Conservation (phyloP, 2,113 vertebrate species). For the Podarcis cretensis region DNA sequence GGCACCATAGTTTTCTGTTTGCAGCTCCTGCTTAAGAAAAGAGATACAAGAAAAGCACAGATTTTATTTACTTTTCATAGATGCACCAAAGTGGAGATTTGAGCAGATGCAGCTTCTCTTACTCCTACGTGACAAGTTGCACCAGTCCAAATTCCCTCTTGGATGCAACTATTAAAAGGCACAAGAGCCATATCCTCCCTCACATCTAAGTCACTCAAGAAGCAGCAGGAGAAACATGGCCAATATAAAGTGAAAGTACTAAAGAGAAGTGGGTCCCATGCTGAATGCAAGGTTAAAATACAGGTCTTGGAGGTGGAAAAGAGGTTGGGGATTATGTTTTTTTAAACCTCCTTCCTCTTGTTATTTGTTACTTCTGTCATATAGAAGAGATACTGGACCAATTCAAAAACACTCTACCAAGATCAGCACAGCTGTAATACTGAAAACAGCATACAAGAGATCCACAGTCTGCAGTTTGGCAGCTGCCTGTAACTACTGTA, state of each 20-base stretch:
- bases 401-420: not conserved
- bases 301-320: not conserved
- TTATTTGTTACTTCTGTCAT: not conserved
- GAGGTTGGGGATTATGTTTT: not conserved
- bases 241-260: not conserved
- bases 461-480: not conserved
- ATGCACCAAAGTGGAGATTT: accelerated
- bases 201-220: not conserved
- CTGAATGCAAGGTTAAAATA: not conserved
- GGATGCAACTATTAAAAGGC: not conserved
- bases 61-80: not conserved
- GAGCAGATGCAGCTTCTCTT: not conserved
- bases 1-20: not conserved
- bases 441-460: not conserved
- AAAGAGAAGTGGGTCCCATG: not conserved
- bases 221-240: not conserved
- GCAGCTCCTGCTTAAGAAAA: not conserved
- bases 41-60: not conserved
- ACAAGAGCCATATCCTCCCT: not conserved
- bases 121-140: not conserved
- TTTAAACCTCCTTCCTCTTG: not conserved
- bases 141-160: not conserved
- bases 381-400: not conserved
- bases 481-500: not conserved
- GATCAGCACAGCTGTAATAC: not conserved